A percentile compares a stretch with the other conserved stretches of the same genome.
phyloP scores from a whole-genome alignment of 1,140 invertebrate species.

The Drosophila hydei region DNA sequence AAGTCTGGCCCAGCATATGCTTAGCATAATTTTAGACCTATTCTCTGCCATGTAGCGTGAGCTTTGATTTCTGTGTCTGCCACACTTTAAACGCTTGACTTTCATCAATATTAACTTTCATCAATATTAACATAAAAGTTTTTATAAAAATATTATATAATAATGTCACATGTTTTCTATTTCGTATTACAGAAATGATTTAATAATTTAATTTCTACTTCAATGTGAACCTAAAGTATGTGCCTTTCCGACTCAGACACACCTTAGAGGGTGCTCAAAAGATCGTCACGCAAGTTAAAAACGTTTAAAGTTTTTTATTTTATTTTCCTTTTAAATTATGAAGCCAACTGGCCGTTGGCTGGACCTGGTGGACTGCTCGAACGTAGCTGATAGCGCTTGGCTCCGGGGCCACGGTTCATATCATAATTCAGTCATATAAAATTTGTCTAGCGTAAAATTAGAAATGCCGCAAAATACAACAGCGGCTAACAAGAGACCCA shows the following conservation, averaged over 20 bases:
- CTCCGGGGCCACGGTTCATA: constrained; percentile 61
- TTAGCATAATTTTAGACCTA: constrained; percentile 72
- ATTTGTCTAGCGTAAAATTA: constrained; percentile 80
- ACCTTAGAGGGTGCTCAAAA: constrained; percentile 9
- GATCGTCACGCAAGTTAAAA: constrained; percentile 5
- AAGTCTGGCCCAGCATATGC: constrained; percentile 60
- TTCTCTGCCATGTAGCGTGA: constrained; percentile 52
- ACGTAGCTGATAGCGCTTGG: not conserved
- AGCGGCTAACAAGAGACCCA: constrained; percentile 43
- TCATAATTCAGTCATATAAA: constrained; percentile 82
- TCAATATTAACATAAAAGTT: not conserved
- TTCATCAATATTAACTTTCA: no score
- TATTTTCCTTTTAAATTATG: constrained; percentile 56
- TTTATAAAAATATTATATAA: no score
- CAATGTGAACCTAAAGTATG: no score
- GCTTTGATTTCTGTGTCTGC: constrained; percentile 69
- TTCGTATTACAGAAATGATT: no score
- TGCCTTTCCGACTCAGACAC: no score
- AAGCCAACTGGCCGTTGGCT: constrained; percentile 43
- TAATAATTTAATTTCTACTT: no score
- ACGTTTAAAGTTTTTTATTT: constrained; percentile 46
- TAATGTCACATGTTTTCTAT: no score
- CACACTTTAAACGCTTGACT: constrained; percentile 55
- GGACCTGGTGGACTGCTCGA: not conserved
- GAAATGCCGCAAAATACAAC: constrained; percentile 67